Conservation (phyloP, 2,888 invertebrate genomes). For the Nomada ruficornis region DNA sequence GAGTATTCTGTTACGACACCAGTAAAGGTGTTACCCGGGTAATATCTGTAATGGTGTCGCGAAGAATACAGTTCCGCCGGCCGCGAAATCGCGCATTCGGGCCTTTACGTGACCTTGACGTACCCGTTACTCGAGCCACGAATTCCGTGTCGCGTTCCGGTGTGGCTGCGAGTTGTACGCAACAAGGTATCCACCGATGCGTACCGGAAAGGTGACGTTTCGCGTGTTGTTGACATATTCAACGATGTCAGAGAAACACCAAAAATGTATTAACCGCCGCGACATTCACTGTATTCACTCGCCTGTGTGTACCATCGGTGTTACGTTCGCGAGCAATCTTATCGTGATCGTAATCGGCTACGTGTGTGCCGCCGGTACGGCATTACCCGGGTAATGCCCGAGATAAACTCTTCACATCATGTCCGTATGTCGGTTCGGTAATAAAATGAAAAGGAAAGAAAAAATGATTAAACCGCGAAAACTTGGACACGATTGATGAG, state of each 20-base stretch:
- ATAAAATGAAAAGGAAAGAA: not conserved
- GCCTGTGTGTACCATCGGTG: slow-evolving; percentile 39
- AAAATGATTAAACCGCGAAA: slow-evolving; percentile 15
- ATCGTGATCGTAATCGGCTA: slow-evolving; percentile 51
- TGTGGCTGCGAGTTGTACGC: slow-evolving; percentile 56
- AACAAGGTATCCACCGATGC: slow-evolving; percentile 52
- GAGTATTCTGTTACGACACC: slow-evolving; percentile 46
- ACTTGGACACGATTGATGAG: slow-evolving; percentile 39
- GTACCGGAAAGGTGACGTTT: slow-evolving; percentile 50
- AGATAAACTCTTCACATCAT: slow-evolving; percentile 35
- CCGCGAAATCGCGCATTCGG: slow-evolving; percentile 49
- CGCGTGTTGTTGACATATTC: slow-evolving; percentile 39
- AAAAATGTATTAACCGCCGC: slow-evolving; percentile 22
- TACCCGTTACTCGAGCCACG: slow-evolving; percentile 54
- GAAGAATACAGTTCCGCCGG: slow-evolving; percentile 40
- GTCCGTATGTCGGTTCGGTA: slow-evolving; percentile 29
- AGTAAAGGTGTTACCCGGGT: slow-evolving; percentile 55
- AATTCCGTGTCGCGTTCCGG: slow-evolving; percentile 58
- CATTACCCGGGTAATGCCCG: slow-evolving; percentile 66
- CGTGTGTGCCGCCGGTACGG: slow-evolving; percentile 59
- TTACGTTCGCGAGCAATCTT: slow-evolving; percentile 37
- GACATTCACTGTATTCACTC: slow-evolving; percentile 30
- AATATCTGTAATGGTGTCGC: slow-evolving; percentile 61
- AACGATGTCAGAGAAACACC: slow-evolving; percentile 25
- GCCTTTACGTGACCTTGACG: slow-evolving; percentile 56